These are phyloP conservation scores for Chrysoperla carnea DNA, from an alignment of 1,140 invertebrate species.

Conservation along the genomic window DNA sequence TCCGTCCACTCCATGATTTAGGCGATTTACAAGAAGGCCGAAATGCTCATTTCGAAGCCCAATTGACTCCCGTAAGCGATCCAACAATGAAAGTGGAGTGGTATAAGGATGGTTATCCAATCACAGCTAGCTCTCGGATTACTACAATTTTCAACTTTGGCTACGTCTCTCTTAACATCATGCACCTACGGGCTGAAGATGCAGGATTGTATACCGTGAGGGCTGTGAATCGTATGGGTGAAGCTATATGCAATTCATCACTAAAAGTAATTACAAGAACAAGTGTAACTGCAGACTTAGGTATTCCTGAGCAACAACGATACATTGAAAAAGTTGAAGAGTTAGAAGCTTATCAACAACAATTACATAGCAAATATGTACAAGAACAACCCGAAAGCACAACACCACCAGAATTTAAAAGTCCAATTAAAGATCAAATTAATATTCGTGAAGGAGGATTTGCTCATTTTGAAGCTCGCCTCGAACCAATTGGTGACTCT, in stretches of 20 bases:
- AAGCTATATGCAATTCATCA: conserved; percentile 63
- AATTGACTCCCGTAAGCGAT: conserved; percentile 86
- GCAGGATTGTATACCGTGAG: conserved; percentile 79
- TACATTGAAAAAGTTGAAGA: conserved; percentile 88
- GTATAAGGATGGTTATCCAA: conserved; percentile 89
- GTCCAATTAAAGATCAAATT: conserved; percentile 76
- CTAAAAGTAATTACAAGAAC: conserved; percentile 60
- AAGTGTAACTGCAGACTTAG: conserved; percentile 67
- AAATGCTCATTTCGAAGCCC: conserved; percentile 89
- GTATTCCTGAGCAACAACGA: conserved; percentile 80
- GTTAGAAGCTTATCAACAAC: conserved; percentile 76
- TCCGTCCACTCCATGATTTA: conserved; percentile 72
- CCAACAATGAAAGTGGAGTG: conserved; percentile 96
- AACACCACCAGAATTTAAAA: conserved; percentile 77
- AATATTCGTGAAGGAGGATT: conserved; percentile 83
- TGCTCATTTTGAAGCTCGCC: conserved; percentile 87
- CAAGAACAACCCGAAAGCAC: conserved; percentile 61
- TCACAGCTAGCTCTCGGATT: conserved; percentile 87
- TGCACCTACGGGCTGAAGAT: conserved; percentile 91
- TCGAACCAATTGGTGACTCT: conserved; percentile 85
- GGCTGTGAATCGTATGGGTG: conserved; percentile 72
- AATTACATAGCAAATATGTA: conserved; percentile 53
- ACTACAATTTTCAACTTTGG: conserved; percentile 96
- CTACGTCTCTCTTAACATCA: conserved; percentile 93
- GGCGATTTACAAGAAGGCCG: conserved; percentile 78